Percentiles rank a stretch among this genome's conserved stretches.
These are phyloP conservation scores for Danionella dracula DNA, from an alignment of 2,797 vertebrate species.

Conservation along the genomic window DNA sequence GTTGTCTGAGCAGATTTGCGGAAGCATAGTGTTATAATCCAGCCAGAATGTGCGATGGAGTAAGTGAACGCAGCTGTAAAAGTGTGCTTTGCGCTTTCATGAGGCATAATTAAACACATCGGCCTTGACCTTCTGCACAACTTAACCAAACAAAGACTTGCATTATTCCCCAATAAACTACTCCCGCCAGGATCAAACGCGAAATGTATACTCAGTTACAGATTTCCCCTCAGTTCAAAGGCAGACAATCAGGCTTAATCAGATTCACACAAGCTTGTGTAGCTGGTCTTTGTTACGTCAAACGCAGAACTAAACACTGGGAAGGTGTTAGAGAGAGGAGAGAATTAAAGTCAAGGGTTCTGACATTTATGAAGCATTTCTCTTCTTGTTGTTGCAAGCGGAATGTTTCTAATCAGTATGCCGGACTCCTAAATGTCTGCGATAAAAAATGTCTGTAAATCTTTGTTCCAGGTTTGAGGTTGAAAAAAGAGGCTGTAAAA, in stretches of 20 bases:
- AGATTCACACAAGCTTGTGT: conserved; percentile 8
- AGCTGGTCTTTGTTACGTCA: conserved; percentile 17
- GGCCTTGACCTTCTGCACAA: background rate
- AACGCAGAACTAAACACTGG: background rate
- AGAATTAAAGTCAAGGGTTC: conserved; percentile 17
- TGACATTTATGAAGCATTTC: conserved; percentile 7
- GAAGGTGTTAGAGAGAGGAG: background rate
- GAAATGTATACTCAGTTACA: conserved; percentile 1
- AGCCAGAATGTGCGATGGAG: background rate
- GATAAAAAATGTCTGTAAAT: conserved; percentile 64
- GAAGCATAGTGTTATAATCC: background rate
- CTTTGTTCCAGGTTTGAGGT: conserved; percentile 60
- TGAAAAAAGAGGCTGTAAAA: conserved; percentile 55
- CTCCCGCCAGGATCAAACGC: background rate
- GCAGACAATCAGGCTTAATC: conserved; percentile 29
- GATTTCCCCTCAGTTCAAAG: background rate
- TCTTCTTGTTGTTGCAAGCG: conserved; percentile 19
- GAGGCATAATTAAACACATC: conserved; percentile 1
- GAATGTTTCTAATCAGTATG: conserved; percentile 61
- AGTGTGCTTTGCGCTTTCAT: background rate
- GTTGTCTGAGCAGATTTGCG: conserved; percentile 35
- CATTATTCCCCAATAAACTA: conserved; percentile 18
- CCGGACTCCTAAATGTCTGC: conserved; percentile 54
- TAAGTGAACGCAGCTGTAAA: conserved; percentile 15
- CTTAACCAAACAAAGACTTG: conserved; percentile 30